A percentile compares a stretch with the other conserved stretches of the same genome.
Conservation (phyloP, 2,113 vertebrate genomes). For the Paracanthobrama guichenoti region DNA sequence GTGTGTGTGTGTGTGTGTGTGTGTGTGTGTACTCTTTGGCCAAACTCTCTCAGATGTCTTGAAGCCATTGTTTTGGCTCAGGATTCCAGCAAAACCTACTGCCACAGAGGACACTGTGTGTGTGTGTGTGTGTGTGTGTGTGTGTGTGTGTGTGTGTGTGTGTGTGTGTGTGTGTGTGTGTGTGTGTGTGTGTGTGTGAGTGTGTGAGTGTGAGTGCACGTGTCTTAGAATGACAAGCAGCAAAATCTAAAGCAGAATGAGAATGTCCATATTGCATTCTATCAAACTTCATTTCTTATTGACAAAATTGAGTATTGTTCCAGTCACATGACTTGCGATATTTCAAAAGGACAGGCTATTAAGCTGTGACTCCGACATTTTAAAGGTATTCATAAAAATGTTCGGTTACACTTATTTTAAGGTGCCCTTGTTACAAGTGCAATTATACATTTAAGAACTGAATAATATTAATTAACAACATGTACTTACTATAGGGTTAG, state of each 20-base stretch:
- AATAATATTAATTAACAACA: too few relatives aligned
- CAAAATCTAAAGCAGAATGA: background rate
- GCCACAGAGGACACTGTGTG: background rate
- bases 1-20: background rate
- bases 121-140: too few relatives aligned
- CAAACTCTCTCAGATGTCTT: background rate
- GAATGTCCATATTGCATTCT: background rate
- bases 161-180: too few relatives aligned
- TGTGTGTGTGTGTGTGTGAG: too few relatives aligned
- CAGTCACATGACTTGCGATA: background rate
- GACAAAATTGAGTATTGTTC: background rate
- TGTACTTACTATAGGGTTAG: too few relatives aligned
- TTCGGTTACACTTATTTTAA: too few relatives aligned
- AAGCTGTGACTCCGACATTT: background rate
- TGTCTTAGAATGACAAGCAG: background rate
- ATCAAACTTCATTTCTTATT: background rate
- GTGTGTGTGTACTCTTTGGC: background rate
- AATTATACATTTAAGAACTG: too few relatives aligned
- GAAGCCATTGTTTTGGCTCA: slow-evolving; percentile 14
- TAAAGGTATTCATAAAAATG: background rate
- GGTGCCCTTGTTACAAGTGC: too few relatives aligned
- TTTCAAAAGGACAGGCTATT: background rate
- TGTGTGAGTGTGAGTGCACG: too few relatives aligned
- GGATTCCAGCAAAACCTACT: background rate
- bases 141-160: too few relatives aligned